A percentile compares a stretch with the other conserved stretches of the same genome.
Conservation (phyloP, 2,113 vertebrate species). For the Pelmatolapia mariae region DNA sequence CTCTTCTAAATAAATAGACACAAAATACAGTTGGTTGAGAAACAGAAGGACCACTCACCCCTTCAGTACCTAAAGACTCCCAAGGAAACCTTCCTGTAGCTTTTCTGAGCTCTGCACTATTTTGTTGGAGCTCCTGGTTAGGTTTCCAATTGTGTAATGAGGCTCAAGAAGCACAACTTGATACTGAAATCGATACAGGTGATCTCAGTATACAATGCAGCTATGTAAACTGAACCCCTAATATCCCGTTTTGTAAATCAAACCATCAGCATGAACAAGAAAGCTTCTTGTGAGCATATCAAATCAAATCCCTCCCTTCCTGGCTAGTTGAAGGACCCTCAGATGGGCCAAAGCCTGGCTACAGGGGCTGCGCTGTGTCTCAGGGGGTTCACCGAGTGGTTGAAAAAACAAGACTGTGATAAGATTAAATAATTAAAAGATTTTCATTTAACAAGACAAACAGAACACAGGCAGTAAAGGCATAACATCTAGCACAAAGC, state of each 20-base stretch:
- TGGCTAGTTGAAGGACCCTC: conserved; percentile 16
- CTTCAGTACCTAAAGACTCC: conserved; percentile 50
- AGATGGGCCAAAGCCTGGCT: conserved; percentile 15
- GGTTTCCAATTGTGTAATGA: background rate
- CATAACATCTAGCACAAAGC: conserved; percentile 82
- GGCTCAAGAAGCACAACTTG: conserved; percentile 6
- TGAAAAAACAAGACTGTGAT: conserved; percentile 81
- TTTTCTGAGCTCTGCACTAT: conserved; percentile 16
- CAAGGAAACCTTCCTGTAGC: conserved; percentile 58
- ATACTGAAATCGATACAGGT: background rate
- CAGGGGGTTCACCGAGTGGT: conserved; percentile 69
- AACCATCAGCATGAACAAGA: conserved; percentile 39
- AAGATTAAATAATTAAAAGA: conserved; percentile 83
- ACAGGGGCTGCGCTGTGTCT: conserved; percentile 25
- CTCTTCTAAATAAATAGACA: conserved; percentile 81
- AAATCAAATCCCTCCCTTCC: conserved; percentile 18
- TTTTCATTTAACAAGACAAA: conserved; percentile 89
- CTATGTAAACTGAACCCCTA: background rate
- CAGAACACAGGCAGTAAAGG: conserved; percentile 85
- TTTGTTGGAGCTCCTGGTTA: conserved; percentile 1
- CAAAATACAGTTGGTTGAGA: conserved; percentile 79
- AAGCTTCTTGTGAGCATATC: conserved; percentile 54
- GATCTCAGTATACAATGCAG: background rate
- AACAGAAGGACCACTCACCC: conserved; percentile 76
- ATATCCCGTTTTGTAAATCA: background rate